phyloP scores from a whole-genome alignment of 2,113 vertebrate genomes.

The Dipodomys stephensi region DNA sequence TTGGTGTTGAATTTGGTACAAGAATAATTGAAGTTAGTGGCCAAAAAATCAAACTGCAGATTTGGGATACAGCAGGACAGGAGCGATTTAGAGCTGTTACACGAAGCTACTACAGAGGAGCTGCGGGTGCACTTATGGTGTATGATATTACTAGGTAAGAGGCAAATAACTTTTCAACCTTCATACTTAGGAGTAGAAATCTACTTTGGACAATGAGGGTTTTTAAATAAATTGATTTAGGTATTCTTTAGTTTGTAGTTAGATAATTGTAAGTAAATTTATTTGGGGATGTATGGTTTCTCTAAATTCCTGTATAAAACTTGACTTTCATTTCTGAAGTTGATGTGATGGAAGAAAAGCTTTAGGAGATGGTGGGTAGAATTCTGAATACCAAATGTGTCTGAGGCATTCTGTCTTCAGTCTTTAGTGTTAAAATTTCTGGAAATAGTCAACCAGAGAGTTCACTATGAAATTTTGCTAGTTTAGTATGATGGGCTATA shows the following conservation, averaged over 20 bases:
- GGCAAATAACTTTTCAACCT: neutral
- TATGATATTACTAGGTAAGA: constrained; percentile 99
- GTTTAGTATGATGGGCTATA: neutral
- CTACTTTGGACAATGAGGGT: neutral
- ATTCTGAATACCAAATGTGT: constrained; percentile 42
- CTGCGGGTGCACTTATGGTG: constrained; percentile 98
- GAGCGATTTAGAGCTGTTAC: constrained; percentile 98
- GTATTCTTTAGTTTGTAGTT: constrained; percentile 39
- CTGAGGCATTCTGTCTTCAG: neutral
- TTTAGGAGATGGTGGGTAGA: constrained; percentile 22
- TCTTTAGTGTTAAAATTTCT: constrained; percentile 41
- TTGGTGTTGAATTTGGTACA: constrained; percentile 98
- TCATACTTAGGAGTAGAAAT: neutral
- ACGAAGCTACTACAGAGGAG: constrained; percentile 98
- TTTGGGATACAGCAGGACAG: constrained; percentile 99
- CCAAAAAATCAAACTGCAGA: constrained; percentile 99
- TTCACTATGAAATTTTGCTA: constrained; percentile 24
- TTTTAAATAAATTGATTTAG: neutral
- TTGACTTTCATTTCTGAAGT: constrained; percentile 55
- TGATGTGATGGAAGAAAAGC: constrained; percentile 54
- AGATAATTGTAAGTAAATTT: constrained; percentile 21
- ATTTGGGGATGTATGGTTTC: constrained; percentile 42
- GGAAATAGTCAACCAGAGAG: constrained; percentile 36
- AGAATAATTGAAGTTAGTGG: constrained; percentile 99
- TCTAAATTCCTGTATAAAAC: constrained; percentile 44